A percentile compares a stretch with the other conserved stretches of the same genome.
Evolutionary conservation across 2,113 vertebrate genomes (phyloP).

Genomic region (Caranx ignobilis): DNA sequence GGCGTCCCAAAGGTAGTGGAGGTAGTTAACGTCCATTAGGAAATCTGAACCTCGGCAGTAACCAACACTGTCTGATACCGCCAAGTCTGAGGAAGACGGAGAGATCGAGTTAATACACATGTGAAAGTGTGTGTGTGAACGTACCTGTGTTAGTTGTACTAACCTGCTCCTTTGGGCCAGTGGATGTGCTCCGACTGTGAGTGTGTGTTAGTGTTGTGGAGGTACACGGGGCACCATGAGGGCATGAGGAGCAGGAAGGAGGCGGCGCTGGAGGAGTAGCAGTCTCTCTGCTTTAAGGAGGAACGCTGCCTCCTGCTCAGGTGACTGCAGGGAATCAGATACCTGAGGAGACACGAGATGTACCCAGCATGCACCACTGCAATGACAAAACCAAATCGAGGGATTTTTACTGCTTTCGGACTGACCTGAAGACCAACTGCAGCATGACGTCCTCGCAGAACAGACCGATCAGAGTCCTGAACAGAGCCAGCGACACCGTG

Average conservation of each 20-base stretch:
- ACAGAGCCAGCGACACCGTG: slow-evolving; percentile 94
- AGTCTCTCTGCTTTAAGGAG: slow-evolving; percentile 88
- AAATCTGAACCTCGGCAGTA: slow-evolving; percentile 85
- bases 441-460: slow-evolving; percentile 98
- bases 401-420: not conserved
- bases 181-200: slow-evolving; percentile 85
- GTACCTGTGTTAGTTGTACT: not conserved
- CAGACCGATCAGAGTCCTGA: slow-evolving; percentile 94
- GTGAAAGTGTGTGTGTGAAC: not conserved
- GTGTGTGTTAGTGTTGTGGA: slow-evolving; percentile 66
- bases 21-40: slow-evolving; percentile 90
- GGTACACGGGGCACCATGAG: slow-evolving; percentile 86
- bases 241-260: slow-evolving; percentile 91
- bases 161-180: slow-evolving; percentile 87
- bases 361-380: not conserved
- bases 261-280: slow-evolving; percentile 90
- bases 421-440: slow-evolving; percentile 94
- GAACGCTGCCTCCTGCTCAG: slow-evolving; percentile 87
- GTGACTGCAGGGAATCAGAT: slow-evolving; percentile 92
- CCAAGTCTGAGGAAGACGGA: slow-evolving; percentile 48
- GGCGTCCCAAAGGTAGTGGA: slow-evolving; percentile 94
- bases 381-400: not conserved
- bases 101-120: not conserved
- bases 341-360: slow-evolving; percentile 81
- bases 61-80: slow-evolving; percentile 55